Base-by-base conservation (phyloP, 2,797 vertebrate genomes). In the Myotis myotis region DNA sequence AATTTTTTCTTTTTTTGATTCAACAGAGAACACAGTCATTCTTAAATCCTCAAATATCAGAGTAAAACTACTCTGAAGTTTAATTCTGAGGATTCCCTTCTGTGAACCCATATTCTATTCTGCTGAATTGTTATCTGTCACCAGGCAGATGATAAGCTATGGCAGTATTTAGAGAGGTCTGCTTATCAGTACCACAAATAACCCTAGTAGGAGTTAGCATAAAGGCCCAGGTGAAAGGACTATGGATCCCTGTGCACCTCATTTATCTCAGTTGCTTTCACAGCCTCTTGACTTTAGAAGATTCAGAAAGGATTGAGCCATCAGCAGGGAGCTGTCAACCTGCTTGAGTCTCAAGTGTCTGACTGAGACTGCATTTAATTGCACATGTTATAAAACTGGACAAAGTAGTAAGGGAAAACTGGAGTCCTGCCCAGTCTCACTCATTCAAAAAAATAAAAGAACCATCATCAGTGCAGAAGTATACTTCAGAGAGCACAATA, bases 391-490 rank as follows among this genome's bases (percentile, higher is more conserved):
- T 16, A 87, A 80, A 91, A 91, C 3, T 78, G 55, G 44, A 85
- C 76, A 87, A 51, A 2, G 57, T 19, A 89, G 22, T 78, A 74
- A 66, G 64, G 71, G n/a, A 87, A 96, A 95, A 89, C 0, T 80
- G 60, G 76, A 96, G 41, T 88, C 66, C 41, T 93, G 51, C 11
- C 78, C 38, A 89, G 68, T 66, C 19, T 91, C 5, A 17, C 22
- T 95, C 57, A 94, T 79, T 94, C 28, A 91, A 85, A 91, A 85
- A 89, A 95, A 70, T 16, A 47, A 89, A n/a, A 22, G 44, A 87
- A 49, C 28, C 15, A 89, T 49, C 6, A 64, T 33, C 60, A 57
- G 55, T 44, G 51, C 15, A 74, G 49, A 91, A 89, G 53, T 55
- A 82, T 22, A 72, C 38, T 84, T 85, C 75, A 82, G 51, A 66